Conservation (phyloP, 2,113 vertebrate genomes). For the Regulus satrapa region DNA sequence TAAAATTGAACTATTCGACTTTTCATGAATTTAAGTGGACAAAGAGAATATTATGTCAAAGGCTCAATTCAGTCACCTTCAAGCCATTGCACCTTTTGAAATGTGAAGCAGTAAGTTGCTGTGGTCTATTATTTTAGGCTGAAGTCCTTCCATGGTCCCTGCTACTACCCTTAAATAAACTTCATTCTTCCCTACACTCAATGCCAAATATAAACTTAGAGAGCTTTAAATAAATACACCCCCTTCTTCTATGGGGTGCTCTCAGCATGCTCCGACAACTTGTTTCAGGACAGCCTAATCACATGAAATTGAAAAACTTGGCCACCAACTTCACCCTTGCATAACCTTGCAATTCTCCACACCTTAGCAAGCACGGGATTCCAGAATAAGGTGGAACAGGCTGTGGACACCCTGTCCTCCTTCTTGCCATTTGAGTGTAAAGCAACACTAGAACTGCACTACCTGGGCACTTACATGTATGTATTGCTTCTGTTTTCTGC, state of each 20-base stretch:
- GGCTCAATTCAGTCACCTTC: constrained; percentile 61
- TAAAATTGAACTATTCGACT: constrained; percentile 68
- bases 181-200: not conserved
- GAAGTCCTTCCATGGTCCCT: not conserved
- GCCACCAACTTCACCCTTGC: not conserved
- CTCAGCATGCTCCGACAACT: not conserved
- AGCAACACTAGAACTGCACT: not conserved
- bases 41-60: constrained; percentile 60
- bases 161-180: not conserved
- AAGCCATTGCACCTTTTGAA: constrained; percentile 36
- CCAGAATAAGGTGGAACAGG: not conserved
- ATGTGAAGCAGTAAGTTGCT: not conserved
- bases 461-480: not conserved
- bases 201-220: not conserved
- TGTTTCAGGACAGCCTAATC: not conserved
- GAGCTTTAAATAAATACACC: not conserved
- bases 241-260: not conserved
- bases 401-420: not conserved
- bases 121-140: constrained; percentile 8
- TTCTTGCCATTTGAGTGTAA: not conserved
- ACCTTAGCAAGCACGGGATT: not conserved
- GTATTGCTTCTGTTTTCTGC: not conserved
- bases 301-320: not conserved
- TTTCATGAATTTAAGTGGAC: constrained; percentile 47
- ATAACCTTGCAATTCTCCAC: not conserved